Evolutionary conservation across 2,113 vertebrate species (phyloP), one percentile per base, ranked within the genome.

Genomic region (Trichomycterus rosablanca): DNA sequence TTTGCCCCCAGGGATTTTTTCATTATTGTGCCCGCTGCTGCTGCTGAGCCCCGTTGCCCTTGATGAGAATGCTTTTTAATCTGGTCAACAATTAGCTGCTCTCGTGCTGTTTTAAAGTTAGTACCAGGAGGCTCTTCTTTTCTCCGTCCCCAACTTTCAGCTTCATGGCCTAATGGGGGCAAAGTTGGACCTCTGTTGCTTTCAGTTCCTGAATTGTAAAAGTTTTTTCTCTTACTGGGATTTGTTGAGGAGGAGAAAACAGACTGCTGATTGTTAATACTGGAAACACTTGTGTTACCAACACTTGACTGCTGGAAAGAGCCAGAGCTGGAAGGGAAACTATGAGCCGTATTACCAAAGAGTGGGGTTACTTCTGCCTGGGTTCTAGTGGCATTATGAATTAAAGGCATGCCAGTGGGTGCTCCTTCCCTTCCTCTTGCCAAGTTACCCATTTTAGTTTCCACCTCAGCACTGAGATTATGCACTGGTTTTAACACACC

Each of bases 1-100:
- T 90, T 85, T 19, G 95, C 87, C 15, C 96, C 95, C 35, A 98
- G 80, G 10, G 91, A 97, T 50, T 91, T 97, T 74, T 97, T 99
- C 1, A 83, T 24, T 7, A 77, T 52, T 5, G 87, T 83, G 0
- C 84, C 81, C 0, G 82, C 60, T 0, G 71, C 75, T 11, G 76
- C 2, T 2, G 60, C 15, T 0, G 73, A 67, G 4, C 55, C 45
- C 19, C 83, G 81, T 46, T 87, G 89, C 4, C 77, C n/a, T 19
- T 86, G 81, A 11, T 80, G 79, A 24, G 85, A 86, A 51, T 80
- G 7, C 55, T 92, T 96, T 73, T 90, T 97, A 16, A 93, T 91
- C 59, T 96, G 90, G 32, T 93, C 91, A 28, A 87, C 78, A 68
- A 90, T 81, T 1, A 97, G 76, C 42, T 97, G 92, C 44, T 97